Base-by-base conservation (phyloP, 2,888 invertebrate species). In the Psylliodes chrysocephalus region DNA sequence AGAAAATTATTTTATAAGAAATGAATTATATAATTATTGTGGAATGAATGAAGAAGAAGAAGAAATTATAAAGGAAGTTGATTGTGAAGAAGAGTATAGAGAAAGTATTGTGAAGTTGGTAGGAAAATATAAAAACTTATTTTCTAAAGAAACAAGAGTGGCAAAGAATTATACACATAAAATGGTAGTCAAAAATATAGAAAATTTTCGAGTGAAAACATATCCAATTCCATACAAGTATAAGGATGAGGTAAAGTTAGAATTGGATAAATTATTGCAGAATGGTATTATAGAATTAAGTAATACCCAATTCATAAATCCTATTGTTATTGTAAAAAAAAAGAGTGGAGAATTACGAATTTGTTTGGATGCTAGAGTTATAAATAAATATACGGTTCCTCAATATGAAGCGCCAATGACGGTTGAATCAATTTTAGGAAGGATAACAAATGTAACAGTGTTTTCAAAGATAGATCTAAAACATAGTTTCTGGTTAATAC, bases 401-500 rank as follows among this genome's bases (percentile, higher is more conserved):
- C 54, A 54, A 17, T 54, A 40, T 25, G 54, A 54, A 42, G 40
- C 22, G 6, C 54, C 42, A 22, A n/a, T 47, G 12, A 47, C 7
- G 12, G 22, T 38, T 12, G 38, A 53, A 12, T 19, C 18, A 10
- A 38, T 53, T 5, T 19, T 53, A 19, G 40, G 53, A 14, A 17
- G 40, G 4, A 49, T 49, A 8, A 49, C 49, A 2, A 28, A 49
- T 5, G 14, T 14, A 1, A 30, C 17, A 18, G 1, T 35, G 0
- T 51, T 51, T 33, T 30, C 14, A 30, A 53, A 53, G 38, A 17
- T 38, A 8, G 33, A 53, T 18, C 12, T 53, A 18, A 53, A 53
- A 18, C 52, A 53, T 18, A 53, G 51, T 51, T 51, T 51, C 15
- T 51, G 51, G 51, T 14, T 51, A n/a, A 51, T 51, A 14, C 52